Evolutionary conservation across 2,888 invertebrate species (phyloP).

Genomic region (Alitta virens): DNA sequence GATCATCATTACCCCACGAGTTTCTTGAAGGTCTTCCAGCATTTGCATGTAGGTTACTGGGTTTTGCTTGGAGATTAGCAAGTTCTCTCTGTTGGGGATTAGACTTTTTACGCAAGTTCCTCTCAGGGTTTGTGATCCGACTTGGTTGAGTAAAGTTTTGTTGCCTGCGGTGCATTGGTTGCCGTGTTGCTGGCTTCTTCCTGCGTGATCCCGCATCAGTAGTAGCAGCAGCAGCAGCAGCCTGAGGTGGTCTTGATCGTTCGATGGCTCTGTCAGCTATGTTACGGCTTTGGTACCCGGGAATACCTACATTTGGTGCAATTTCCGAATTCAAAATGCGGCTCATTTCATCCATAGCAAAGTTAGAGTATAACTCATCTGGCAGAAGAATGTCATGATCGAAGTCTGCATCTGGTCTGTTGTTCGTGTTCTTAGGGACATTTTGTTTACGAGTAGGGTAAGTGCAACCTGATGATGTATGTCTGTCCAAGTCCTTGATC

Average conservation of each 20-base stretch:
- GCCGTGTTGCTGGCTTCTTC: not conserved
- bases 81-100: too few species aligned
- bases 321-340: conserved; percentile 2
- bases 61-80: too few species aligned
- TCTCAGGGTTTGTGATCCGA: too few species aligned
- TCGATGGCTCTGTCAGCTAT: too few species aligned
- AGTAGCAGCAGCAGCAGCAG: too few species aligned
- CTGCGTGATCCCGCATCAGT: not conserved
- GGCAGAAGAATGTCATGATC: not conserved
- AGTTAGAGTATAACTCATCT: not conserved
- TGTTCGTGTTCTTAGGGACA: not conserved
- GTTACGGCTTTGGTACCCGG: too few species aligned
- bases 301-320: too few species aligned
- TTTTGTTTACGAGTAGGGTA: conserved; percentile 20
- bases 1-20: not conserved
- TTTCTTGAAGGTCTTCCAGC: too few species aligned
- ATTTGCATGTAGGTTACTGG: too few species aligned
- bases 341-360: conserved; percentile 14
- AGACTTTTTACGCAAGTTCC: too few species aligned
- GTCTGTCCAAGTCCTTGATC: conserved; percentile 69
- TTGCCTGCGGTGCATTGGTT: not conserved
- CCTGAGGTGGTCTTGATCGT: too few species aligned
- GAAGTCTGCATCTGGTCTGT: not conserved
- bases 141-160: not conserved
- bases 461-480: conserved; percentile 59